A percentile compares a stretch with the other conserved stretches of the same genome.
These are phyloP conservation scores for Gallirallus australis DNA, from an alignment of 2,797 vertebrate species.

Conservation along the genomic window DNA sequence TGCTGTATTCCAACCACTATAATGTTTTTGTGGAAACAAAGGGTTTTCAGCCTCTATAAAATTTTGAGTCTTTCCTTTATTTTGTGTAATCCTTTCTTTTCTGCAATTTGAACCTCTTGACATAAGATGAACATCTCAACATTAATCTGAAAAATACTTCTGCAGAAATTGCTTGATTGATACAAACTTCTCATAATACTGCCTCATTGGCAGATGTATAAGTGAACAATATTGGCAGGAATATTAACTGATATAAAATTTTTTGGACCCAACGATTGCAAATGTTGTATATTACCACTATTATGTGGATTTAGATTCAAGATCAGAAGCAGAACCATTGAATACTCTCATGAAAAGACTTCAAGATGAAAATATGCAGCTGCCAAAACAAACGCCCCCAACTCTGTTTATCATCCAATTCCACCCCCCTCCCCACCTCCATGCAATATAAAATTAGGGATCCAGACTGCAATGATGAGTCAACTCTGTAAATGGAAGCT, in stretches of 20 bases:
- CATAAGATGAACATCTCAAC: not conserved
- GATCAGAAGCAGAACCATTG: not conserved
- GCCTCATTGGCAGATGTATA: not conserved
- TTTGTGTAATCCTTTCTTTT: not conserved
- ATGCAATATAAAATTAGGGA: not conserved
- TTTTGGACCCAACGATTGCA: not conserved
- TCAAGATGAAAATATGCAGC: not conserved
- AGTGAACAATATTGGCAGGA: not conserved
- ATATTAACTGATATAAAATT: not conserved
- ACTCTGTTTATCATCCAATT: not conserved
- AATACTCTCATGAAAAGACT: not conserved
- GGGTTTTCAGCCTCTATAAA: not conserved
- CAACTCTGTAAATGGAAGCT: not conserved
- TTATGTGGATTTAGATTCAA: not conserved
- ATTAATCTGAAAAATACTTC: not conserved
- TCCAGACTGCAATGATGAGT: not conserved
- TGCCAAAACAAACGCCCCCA: not conserved
- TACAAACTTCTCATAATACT: not conserved
- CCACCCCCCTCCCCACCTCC: fast-evolving
- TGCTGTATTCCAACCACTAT: not conserved
- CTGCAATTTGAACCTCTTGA: not conserved
- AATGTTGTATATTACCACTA: not conserved
- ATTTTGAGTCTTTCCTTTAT: not conserved
- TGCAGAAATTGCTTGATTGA: not conserved
- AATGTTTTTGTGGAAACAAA: not conserved